These are phyloP conservation scores for Sylvilagus bachmani DNA, from an alignment of 2,113 vertebrate genomes.

Conservation along the genomic window DNA sequence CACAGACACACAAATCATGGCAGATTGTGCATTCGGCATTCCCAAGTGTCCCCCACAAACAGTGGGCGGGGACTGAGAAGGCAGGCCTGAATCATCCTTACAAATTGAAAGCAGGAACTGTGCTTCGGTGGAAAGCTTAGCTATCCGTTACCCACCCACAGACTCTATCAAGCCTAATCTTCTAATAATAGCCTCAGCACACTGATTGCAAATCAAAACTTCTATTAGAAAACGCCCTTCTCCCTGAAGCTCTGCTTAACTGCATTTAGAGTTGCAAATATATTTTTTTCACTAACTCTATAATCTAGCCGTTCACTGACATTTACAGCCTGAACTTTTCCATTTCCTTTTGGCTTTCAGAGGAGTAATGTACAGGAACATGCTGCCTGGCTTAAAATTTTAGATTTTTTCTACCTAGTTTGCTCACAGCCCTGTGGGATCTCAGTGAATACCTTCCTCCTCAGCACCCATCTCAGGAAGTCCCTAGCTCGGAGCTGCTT, in stretches of 20 bases:
- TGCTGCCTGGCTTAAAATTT: constrained; percentile 6
- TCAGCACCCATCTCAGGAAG: constrained; percentile 35
- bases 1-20: neutral
- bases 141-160: neutral
- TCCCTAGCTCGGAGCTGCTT: constrained; percentile 2
- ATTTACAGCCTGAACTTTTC: constrained; percentile 71
- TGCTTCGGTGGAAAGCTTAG: neutral
- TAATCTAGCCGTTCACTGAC: constrained; percentile 1
- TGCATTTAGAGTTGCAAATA: constrained; percentile 33
- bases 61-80: neutral
- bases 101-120: neutral
- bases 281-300: neutral
- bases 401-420: constrained; percentile 45
- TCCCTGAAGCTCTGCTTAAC: neutral
- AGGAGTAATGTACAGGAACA: neutral
- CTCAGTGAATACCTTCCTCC: constrained; percentile 32
- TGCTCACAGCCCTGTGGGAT: neutral
- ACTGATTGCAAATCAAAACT: constrained; percentile 39
- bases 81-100: neutral
- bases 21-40: neutral
- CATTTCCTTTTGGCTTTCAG: constrained; percentile 53
- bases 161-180: neutral
- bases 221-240: constrained; percentile 38
- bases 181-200: constrained; percentile 46
- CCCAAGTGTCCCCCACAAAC: neutral